Base-by-base conservation (phyloP, 2,888 invertebrate species). In the Amphipyra tragopoginis region DNA sequence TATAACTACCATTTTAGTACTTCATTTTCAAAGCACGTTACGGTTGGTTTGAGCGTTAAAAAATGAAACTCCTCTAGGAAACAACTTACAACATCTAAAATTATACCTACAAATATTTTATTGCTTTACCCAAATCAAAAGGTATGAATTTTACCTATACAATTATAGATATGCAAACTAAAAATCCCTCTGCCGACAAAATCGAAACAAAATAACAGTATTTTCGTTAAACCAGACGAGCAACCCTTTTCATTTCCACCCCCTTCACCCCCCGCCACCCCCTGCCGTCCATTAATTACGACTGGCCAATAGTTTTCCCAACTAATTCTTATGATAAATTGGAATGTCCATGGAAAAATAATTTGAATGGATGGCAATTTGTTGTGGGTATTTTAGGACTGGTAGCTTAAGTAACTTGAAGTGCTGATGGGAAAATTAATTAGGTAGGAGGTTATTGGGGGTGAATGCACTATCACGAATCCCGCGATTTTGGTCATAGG, bases 271-370 rank as follows among this genome's bases (percentile, higher is more conserved):
- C 29, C 53, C 61, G 36, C 52, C 61, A 51, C 29, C 49, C 29
- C 39, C 38, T 43, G 14, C 52, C 59, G 52, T 60, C 79, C 81
- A 85, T 86, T 85, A 83, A 85, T 86, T 81, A 84, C 59, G 14
- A 72, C 54, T 65, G 81, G 58, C 75, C 78, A 67, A 85, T 85
- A 86, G 85, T 86, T 85, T 76, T 75, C 65, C 61, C 68, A 75
- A 79, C 78, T 81, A 80, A 79, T 83, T 77, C 77, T 72, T 77
- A 73, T 84, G 82, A 85, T 84, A 77, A 80, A 86, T 85, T 65
- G 72, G 71, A 63, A 29, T 45, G 54, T 34, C 34, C 15, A 26
- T 44, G 29, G 60, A 65, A 76, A 79, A 72, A 75, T 47, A 26
- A n/a, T 29, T 51, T 8, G 21, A 21, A 21, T 21, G 3, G 21